phyloP scores from a whole-genome alignment of 2,888 invertebrate species.

The Polyommatus iphigenia region DNA sequence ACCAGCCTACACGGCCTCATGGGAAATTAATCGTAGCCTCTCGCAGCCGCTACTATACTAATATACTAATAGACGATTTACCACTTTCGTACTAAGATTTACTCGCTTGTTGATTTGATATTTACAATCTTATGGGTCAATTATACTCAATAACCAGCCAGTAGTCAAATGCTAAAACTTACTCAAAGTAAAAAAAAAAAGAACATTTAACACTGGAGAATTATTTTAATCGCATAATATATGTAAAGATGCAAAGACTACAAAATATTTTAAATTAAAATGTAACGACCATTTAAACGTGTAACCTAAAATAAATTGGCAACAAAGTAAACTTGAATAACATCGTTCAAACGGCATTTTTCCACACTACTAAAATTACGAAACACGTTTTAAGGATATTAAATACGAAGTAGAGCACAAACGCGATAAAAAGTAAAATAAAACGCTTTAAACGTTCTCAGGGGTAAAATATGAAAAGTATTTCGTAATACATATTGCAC shows the following conservation, averaged over 20 bases:
- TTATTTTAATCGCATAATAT: neutral
- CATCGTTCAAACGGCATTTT: neutral
- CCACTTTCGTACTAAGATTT: neutral
- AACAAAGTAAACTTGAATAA: neutral
- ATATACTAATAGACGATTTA: neutral
- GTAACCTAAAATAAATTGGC: neutral
- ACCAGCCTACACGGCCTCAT: constrained; percentile 40
- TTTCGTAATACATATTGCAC: constrained; percentile 41
- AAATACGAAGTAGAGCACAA: constrained; percentile 31
- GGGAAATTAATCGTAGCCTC: constrained; percentile 45
- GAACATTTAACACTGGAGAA: neutral
- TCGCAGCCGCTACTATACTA: constrained; percentile 36
- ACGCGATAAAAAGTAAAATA: constrained; percentile 35
- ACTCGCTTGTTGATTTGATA: neutral
- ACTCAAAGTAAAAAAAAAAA: neutral
- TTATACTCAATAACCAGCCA: neutral
- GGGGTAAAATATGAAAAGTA: constrained; percentile 38
- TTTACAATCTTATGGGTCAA: neutral
- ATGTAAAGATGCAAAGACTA: neutral
- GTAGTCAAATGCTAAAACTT: neutral
- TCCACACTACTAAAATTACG: neutral
- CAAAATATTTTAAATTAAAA: neutral
- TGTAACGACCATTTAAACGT: neutral
- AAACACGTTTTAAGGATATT: constrained; percentile 15
- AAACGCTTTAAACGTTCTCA: constrained; percentile 38